Percentiles rank a stretch among this genome's conserved stretches.
These are phyloP conservation scores for Drosophila bipectinata DNA, from an alignment of 1,140 invertebrate species.

Conservation along the genomic window DNA sequence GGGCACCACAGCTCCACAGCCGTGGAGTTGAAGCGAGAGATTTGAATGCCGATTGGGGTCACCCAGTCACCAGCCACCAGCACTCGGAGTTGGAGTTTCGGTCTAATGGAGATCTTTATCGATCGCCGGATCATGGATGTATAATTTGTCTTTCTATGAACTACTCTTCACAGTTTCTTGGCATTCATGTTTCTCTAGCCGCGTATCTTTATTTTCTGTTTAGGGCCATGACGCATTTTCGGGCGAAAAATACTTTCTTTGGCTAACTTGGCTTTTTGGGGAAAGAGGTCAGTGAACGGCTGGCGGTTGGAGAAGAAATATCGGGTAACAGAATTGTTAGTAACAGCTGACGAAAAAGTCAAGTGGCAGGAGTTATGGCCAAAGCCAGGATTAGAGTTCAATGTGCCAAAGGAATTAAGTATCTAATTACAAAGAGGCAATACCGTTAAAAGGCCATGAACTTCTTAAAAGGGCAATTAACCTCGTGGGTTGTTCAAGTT, in stretches of 20 bases:
- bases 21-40: constrained; percentile 32
- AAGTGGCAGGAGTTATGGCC: background rate
- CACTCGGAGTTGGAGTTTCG: constrained; percentile 18
- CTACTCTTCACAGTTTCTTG: constrained; percentile 58
- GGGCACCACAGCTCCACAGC: background rate
- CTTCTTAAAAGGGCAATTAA: background rate
- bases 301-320: constrained; percentile 18
- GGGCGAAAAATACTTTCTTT: constrained; percentile 60
- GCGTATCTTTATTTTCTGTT: constrained; percentile 22
- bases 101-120: constrained; percentile 59
- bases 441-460: constrained; percentile 20
- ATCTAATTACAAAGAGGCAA: constrained; percentile 10
- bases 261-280: constrained; percentile 3
- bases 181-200: constrained; percentile 30
- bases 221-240: constrained; percentile 51
- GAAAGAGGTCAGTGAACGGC: constrained; percentile 70
- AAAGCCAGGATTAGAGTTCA: background rate
- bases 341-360: constrained; percentile 16
- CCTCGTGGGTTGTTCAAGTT: background rate
- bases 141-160: constrained; percentile 44
- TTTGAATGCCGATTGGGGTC: constrained; percentile 74
- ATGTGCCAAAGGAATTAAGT: background rate
- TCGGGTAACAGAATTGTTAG: constrained; percentile 29
- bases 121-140: constrained; percentile 27
- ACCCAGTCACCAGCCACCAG: constrained; percentile 27